A percentile compares a stretch with the other conserved stretches of the same genome.
Conservation (phyloP, 1,140 invertebrate genomes). For the Aphis gossypii region DNA sequence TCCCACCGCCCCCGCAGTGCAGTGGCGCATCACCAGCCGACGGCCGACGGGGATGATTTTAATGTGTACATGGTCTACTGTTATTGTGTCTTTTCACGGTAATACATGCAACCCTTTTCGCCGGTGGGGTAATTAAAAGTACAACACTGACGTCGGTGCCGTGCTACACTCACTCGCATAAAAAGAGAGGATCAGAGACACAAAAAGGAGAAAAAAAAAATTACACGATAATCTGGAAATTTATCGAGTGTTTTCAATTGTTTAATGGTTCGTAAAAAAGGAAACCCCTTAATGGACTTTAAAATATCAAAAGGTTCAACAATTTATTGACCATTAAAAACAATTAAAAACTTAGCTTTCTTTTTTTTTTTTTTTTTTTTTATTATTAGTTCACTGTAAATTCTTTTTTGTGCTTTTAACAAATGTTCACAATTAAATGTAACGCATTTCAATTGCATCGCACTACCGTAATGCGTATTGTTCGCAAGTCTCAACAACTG, state of each 20-base stretch:
- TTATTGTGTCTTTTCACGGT: background rate
- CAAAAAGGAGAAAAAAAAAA: background rate
- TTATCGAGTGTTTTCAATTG: slow-evolving; percentile 47
- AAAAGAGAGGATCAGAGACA: background rate
- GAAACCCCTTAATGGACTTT: slow-evolving; percentile 17
- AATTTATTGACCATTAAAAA: slow-evolving; percentile 47
- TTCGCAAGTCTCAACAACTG: background rate
- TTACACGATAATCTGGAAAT: slow-evolving; percentile 34
- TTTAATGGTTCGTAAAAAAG: slow-evolving; percentile 43
- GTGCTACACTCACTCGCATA: too few relatives aligned
- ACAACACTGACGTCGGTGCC: background rate
- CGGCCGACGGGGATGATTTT: background rate
- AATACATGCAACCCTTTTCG: slow-evolving; percentile 6
- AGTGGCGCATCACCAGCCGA: background rate
- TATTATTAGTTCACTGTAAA: background rate
- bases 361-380: background rate
- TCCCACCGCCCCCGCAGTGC: background rate
- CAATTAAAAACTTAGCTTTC: slow-evolving; percentile 13
- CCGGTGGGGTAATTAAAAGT: slow-evolving; percentile 23
- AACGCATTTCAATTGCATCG: background rate
- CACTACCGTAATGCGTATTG: background rate
- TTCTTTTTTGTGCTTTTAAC: background rate
- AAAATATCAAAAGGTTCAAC: slow-evolving; percentile 43
- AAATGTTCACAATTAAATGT: background rate
- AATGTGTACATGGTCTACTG: background rate